Evolutionary conservation across 2,797 vertebrate genomes (phyloP), one percentile per base, ranked within the genome.

Genomic region (Pseudochaenichthys georgianus): DNA sequence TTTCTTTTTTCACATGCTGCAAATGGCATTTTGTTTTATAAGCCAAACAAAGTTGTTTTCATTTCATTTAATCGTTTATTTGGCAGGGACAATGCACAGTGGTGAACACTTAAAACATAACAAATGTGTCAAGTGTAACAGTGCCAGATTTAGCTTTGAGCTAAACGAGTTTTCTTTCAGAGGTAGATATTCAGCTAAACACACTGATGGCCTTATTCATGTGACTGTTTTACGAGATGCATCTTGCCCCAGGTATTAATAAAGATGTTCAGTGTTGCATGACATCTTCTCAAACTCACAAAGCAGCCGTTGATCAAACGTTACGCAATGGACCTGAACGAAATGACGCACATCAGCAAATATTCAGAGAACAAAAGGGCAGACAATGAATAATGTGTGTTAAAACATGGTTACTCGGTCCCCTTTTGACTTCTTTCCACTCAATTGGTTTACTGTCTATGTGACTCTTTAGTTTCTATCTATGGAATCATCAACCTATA

Each of bases 351-450:
- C 16, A 61, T n/a, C 16, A 45, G 70, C 58, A 73, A 59, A 63
- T 73, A 76, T 34, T 65, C 19, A 70, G 12, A 21, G 47, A 31
- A 73, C 12, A 54, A 75, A 83, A 62, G 41, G 42, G 59, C n/a
- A 77, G 38, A 54, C 4, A 47, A 3, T 52, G 5, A 73, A 81
- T 45, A 46, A 75, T 64, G 50, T 47, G 12, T 50, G 12, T 62
- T 42, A 54, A 65, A 72, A 68, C 43, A 62, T 60, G 42, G 45
- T 60, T 53, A 66, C 21, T 74, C 11, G 17, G 31, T 28, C 15
- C 21, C 28, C 45, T 64, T 84, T 82, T 46, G 73, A 81, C 54
- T 64, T 69, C n/a, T 38, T 70, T 72, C n/a, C 55, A 28, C 43
- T 77, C 9, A 68, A 57, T 80, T 51, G 64, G 19, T 10, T 13